Evolutionary conservation across 2,113 vertebrate genomes (phyloP).

Genomic region (Pyrgilauda ruficollis): DNA sequence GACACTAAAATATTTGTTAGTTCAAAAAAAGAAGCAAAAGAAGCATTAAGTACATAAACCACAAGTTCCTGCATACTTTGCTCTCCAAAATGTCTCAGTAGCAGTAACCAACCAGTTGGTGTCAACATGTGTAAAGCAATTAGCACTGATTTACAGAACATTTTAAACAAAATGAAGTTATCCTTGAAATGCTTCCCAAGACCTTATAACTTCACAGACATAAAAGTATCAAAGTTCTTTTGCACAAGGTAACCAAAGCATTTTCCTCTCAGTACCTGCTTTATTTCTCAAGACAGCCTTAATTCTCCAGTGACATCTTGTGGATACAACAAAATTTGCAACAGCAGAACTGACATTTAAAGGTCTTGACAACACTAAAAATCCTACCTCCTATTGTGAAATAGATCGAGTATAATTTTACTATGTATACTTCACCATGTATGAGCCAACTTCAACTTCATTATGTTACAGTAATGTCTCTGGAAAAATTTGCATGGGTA

Average conservation of each 20-base stretch:
- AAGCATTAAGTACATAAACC: not conserved
- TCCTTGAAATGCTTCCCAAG: not conserved
- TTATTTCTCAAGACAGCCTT: not conserved
- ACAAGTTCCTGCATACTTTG: not conserved
- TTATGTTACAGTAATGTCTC: not conserved
- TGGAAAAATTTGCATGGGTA: not conserved
- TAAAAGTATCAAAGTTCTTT: not conserved
- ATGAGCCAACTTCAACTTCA: not conserved
- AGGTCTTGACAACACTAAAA: not conserved
- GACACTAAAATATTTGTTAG: not conserved
- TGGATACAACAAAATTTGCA: not conserved
- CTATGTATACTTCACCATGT: accelerated
- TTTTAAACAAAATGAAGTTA: not conserved
- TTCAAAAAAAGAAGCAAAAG: not conserved
- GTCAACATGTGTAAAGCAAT: not conserved
- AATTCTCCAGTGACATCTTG: slow-evolving; percentile 49
- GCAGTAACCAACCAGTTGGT: not conserved
- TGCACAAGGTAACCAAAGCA: not conserved
- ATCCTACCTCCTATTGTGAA: not conserved
- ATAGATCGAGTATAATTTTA: not conserved
- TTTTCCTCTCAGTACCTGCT: not conserved
- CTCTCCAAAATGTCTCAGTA: not conserved
- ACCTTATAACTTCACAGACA: not conserved
- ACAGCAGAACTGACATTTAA: not conserved
- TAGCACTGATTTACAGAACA: not conserved